Base-by-base conservation (phyloP, 2,113 vertebrate genomes). In the Pseudorasbora parva region DNA sequence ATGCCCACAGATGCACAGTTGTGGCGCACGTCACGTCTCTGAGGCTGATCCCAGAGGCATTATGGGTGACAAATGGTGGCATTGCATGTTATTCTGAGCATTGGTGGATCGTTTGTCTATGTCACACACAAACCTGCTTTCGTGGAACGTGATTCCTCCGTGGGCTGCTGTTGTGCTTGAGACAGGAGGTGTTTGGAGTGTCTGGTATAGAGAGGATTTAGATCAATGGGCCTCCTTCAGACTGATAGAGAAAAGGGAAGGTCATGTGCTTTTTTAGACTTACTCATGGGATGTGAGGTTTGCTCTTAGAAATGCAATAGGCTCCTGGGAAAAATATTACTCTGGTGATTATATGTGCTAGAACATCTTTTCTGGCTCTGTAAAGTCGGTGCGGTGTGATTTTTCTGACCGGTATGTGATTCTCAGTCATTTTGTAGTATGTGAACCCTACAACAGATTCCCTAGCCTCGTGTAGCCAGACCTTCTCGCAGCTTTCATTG, bases 11-110 rank as follows among this genome's bases (percentile, higher is more conserved):
- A 77, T 62, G 60, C 68, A 54, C 84, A 80, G 30, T 87, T 88
- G 84, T 86, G 78, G 81, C 30, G 78, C 88, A 89, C 84, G 77
- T 88, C 90, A 86, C 59, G 83, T 89, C 88, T 89, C 84, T 82
- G 79, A 86, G 64, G 82, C 84, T 25, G 60, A 81, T 86, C 88
- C 87, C 82, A 78, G 33, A 60, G 83, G 90, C 86, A 91, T 90
- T 89, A 83, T 84, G 71, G 43, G 74, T 90, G 89, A 92, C 88
- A 91, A 90, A 88, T 87, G 84, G 86, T 88, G 86, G 81, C 81
- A 87, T 43, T 81, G 71, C 89, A 90, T 88, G 73, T 92, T 91
- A 88, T 85, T 86, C 81, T 85, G 85, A 89, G 86, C 30, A 1
- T 69, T 51, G 83, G 81, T 69, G 78, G 73, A 56, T 88, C 88